These are phyloP conservation scores for Elgaria multicarinata DNA, from an alignment of 2,113 vertebrate species.

Conservation along the genomic window DNA sequence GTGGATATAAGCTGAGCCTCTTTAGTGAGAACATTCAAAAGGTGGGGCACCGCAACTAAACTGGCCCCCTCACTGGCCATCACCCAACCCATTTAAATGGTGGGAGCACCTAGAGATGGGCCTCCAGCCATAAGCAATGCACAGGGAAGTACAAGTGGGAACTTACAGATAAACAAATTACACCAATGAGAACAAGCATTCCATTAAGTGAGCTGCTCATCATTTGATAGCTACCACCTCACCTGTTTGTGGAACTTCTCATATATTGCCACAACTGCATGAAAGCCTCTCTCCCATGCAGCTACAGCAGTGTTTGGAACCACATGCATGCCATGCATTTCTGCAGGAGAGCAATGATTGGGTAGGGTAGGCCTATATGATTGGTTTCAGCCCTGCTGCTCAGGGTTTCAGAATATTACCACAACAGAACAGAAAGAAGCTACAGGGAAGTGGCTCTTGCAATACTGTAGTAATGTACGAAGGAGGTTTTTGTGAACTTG, in stretches of 20 bases:
- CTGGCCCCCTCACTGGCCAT: too few relatives aligned
- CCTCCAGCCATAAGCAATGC: too few relatives aligned
- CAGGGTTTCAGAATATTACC: background rate
- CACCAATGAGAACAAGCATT: too few relatives aligned
- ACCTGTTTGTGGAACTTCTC: background rate
- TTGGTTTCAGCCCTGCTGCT: background rate
- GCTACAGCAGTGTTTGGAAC: background rate
- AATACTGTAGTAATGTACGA: background rate
- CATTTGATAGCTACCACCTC: background rate
- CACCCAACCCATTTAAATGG: too few relatives aligned
- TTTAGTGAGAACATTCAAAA: too few relatives aligned
- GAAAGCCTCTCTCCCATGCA: background rate
- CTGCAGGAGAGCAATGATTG: background rate
- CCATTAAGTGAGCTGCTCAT: background rate
- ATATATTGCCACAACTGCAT: background rate
- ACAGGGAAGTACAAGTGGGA: too few relatives aligned
- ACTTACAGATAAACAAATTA: too few relatives aligned
- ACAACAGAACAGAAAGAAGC: background rate
- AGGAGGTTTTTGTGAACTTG: background rate
- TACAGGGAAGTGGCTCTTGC: background rate
- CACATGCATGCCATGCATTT: background rate
- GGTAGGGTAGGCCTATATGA: background rate
- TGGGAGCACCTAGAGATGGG: too few relatives aligned
- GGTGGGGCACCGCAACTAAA: too few relatives aligned
- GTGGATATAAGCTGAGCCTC: too few relatives aligned